Percentiles rank a stretch among this genome's conserved stretches.
Evolutionary conservation across 2,888 invertebrate species (phyloP).

Genomic region (Caenorhabditis sp.): DNA sequence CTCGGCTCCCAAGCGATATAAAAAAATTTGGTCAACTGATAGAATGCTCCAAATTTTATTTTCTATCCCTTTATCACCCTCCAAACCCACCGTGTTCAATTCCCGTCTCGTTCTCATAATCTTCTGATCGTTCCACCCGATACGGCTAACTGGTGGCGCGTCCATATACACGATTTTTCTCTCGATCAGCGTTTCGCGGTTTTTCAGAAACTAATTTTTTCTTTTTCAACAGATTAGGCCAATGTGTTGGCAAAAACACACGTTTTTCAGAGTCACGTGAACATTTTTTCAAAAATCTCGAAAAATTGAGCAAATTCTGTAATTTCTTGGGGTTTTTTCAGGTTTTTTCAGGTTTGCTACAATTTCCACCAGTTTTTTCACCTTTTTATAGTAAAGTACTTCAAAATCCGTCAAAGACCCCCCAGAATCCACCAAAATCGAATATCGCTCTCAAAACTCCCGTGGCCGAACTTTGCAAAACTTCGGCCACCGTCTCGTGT

Average conservation of each 20-base stretch:
- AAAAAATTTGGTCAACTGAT: no score
- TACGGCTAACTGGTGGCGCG: slow-evolving; percentile 59
- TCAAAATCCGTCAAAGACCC: background rate
- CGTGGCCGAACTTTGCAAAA: slow-evolving; percentile 5
- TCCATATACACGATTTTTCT: slow-evolving; percentile 31
- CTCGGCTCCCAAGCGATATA: no score
- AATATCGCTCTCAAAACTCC: background rate
- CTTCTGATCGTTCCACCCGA: slow-evolving; percentile 61
- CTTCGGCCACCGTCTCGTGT: slow-evolving; percentile 22
- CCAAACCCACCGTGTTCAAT: slow-evolving; percentile 44
- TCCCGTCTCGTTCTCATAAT: slow-evolving; percentile 54
- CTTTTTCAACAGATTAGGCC: no score
- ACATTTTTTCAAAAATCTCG: no score
- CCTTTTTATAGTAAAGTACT: background rate
- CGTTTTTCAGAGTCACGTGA: no score
- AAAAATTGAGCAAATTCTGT: no score
- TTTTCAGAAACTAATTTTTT: slow-evolving; percentile 35
- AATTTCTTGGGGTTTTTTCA: no score
- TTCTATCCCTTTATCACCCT: no score
- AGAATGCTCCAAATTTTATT: no score
- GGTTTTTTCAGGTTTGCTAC: no score
- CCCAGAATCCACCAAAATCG: background rate
- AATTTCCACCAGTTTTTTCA: background rate
- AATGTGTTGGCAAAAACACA: no score
- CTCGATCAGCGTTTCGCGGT: background rate